phyloP scores from a whole-genome alignment of 2,888 invertebrate species.

The Chloroclystis v-ata region DNA sequence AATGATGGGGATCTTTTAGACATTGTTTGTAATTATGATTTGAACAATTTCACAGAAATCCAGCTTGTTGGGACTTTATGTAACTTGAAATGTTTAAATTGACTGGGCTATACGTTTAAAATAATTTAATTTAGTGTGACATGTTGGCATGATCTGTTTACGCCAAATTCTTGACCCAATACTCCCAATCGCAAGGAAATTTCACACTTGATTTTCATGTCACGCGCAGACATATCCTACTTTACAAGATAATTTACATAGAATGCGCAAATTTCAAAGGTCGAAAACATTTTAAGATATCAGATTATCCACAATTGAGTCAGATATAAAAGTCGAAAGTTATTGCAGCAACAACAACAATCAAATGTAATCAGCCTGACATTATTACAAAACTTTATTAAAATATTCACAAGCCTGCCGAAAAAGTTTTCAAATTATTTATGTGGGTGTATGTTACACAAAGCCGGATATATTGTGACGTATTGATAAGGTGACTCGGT shows the following conservation, averaged over 20 bases:
- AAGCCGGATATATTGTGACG: slow-evolving; percentile 48
- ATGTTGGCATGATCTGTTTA: slow-evolving; percentile 34
- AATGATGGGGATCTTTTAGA: too few relatives aligned
- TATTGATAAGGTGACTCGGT: slow-evolving; percentile 64
- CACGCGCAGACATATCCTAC: slow-evolving; percentile 32
- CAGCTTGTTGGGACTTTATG: too few relatives aligned
- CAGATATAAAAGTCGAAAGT: too few relatives aligned
- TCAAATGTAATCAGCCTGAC: background rate
- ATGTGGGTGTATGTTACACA: slow-evolving; percentile 17
- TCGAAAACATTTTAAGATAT: too few relatives aligned
- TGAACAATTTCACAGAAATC: too few relatives aligned
- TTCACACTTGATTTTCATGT: slow-evolving; percentile 34
- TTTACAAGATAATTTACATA: slow-evolving; percentile 6
- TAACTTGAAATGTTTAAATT: too few relatives aligned
- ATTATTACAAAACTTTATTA: too few relatives aligned
- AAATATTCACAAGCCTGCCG: too few relatives aligned
- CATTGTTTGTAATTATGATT: too few relatives aligned
- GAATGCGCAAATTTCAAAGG: background rate
- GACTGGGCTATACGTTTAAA: too few relatives aligned
- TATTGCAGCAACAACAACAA: background rate
- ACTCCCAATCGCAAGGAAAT: slow-evolving; percentile 35
- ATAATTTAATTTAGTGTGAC: background rate
- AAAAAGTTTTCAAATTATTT: background rate
- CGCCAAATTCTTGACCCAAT: slow-evolving; percentile 38
- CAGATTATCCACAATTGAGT: too few relatives aligned